Evolutionary conservation across 2,113 vertebrate species (phyloP), one percentile per base, ranked within the genome.

Genomic region (Monopterus albus): DNA sequence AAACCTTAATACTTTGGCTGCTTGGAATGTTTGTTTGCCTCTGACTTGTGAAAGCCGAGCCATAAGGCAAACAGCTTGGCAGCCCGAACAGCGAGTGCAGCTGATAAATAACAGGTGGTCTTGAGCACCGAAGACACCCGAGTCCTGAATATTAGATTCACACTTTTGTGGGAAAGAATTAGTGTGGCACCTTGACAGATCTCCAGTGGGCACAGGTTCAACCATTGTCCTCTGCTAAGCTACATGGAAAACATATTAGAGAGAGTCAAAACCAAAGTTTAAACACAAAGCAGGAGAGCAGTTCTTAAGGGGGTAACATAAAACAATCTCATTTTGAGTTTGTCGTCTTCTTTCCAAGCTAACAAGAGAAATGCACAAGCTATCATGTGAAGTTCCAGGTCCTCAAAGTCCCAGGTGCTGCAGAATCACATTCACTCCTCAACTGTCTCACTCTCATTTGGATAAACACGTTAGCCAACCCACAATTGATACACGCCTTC

Each of bases 81-180:
- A 61, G 81, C 53, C n/a, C 56, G 57, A 18, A 59, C 53, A 68
- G 66, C 66, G 43, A 78, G n/a, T 18, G 47, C 36, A 73, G 28
- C 56, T 49, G 11, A 79, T 67, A 75, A 83, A 84, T 74, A 89
- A 86, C 90, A 89, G 81, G 84, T 84, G 79, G 86, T 72, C 57
- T 79, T 69, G 31, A 64, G 71, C 21, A 56, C 65, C 61, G 66
- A 26, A 43, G 68, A 74, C 63, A 87, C 52, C 46, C 36, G 55
- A 49, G 49, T 74, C 56, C 57, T 76, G 20, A 87, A 82, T 58
- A 74, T 83, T 80, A 63, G 50, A 78, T 79, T 87, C 78, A 82
- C 86, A 87, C 77, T 25, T 80, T 51, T 5, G 65, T 70, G 60
- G 73, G 66, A 79, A 69, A 45, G 56, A 65, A 46, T 79, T 46